Conservation (phyloP, 2,888 invertebrate species). For the Acholoe squamosa region DNA sequence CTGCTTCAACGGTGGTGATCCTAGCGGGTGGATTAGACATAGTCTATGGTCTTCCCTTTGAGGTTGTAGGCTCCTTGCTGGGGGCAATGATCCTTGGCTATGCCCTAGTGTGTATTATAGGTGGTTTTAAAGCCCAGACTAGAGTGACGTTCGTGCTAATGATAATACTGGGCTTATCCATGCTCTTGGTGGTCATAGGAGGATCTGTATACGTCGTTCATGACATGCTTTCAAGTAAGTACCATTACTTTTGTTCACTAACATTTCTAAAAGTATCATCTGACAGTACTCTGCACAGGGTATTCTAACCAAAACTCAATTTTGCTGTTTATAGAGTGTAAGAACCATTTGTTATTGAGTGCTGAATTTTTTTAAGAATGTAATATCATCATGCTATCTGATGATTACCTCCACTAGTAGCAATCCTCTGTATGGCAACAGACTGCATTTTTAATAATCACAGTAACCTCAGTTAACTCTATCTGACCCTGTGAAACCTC, state of each 20-base stretch:
- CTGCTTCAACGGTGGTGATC: slow-evolving; percentile 73
- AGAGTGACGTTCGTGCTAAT: slow-evolving; percentile 70
- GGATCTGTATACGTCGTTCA: slow-evolving; percentile 70
- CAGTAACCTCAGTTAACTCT: background rate
- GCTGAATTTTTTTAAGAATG: no score
- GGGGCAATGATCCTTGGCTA: slow-evolving; percentile 68
- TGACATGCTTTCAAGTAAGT: slow-evolving; percentile 70
- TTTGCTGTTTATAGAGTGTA: no score
- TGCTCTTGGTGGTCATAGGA: slow-evolving; percentile 71
- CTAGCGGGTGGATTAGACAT: slow-evolving; percentile 74
- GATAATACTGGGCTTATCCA: slow-evolving; percentile 69
- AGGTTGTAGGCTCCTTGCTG: slow-evolving; percentile 68
- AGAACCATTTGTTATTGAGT: no score
- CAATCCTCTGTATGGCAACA: background rate
- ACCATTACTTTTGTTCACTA: background rate
- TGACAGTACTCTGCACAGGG: no score
- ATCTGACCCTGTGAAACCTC: background rate
- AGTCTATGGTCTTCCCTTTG: slow-evolving; percentile 69
- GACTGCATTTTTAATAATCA: background rate
- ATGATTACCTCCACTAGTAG: no score
- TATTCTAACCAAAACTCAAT: no score
- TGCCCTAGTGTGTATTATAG: slow-evolving; percentile 69
- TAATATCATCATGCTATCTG: no score
- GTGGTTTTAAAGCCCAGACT: slow-evolving; percentile 68
- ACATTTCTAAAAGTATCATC: no score